A percentile compares a stretch with the other conserved stretches of the same genome.
phyloP scores from a whole-genome alignment of 2,113 vertebrate genomes.

The Lonchura striata region DNA sequence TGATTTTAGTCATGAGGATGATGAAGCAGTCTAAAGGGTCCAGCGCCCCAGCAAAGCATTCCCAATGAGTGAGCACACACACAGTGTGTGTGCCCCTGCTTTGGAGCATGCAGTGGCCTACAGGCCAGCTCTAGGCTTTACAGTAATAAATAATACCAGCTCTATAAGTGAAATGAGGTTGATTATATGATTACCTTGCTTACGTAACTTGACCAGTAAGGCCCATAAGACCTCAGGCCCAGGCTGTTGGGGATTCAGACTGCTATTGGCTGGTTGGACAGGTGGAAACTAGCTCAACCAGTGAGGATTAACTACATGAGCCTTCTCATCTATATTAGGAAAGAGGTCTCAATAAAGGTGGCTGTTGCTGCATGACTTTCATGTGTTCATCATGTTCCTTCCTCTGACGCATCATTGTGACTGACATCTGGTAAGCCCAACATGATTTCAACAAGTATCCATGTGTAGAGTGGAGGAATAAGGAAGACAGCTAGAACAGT shows the following conservation, averaged over 20 bases:
- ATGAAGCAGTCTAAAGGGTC: neutral
- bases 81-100: accelerated
- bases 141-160: neutral
- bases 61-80: too few relatives aligned
- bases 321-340: neutral
- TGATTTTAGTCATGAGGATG: neutral
- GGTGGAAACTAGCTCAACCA: neutral
- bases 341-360: neutral
- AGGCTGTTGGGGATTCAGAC: neutral
- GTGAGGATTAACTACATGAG: too few relatives aligned
- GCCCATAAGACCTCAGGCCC: neutral
- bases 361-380: neutral
- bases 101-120: neutral
- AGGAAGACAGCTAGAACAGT: neutral
- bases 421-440: neutral
- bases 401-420: neutral
- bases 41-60: accelerated
- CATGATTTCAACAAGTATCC: neutral
- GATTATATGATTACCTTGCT: neutral
- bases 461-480: neutral
- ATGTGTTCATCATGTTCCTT: neutral
- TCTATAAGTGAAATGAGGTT: neutral
- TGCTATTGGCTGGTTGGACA: neutral
- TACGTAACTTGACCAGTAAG: neutral
- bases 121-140: neutral